These are phyloP conservation scores for Miichthys miiuy DNA, from an alignment of 2,797 vertebrate species.

Conservation along the genomic window DNA sequence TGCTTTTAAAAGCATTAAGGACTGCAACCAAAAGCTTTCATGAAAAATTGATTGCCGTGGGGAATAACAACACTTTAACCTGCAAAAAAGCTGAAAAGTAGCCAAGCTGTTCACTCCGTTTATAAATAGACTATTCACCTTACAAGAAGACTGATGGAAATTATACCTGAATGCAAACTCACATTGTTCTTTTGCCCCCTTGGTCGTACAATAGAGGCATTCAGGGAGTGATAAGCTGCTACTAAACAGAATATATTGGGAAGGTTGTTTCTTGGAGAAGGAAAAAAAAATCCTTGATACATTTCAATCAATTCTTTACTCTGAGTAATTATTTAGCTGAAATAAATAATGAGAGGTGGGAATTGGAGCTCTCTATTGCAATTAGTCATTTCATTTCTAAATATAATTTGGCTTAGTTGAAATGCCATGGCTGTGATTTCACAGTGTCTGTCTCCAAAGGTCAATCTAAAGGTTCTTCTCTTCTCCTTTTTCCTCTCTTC, in stretches of 20 bases:
- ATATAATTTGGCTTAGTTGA: slow-evolving; percentile 79
- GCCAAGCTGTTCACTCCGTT: slow-evolving; percentile 40
- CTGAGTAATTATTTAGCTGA: slow-evolving; percentile 74
- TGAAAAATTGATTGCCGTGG: slow-evolving; percentile 76
- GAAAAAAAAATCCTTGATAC: slow-evolving; percentile 40
- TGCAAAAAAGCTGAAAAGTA: slow-evolving; percentile 57
- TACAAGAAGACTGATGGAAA: slow-evolving; percentile 34
- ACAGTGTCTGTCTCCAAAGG: slow-evolving; percentile 74
- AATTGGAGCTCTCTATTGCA: slow-evolving; percentile 81
- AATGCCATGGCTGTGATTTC: slow-evolving; percentile 75
- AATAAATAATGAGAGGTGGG: slow-evolving; percentile 84
- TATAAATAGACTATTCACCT: slow-evolving; percentile 53
- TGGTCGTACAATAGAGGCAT: slow-evolving; percentile 35
- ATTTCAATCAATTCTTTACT: slow-evolving; percentile 70
- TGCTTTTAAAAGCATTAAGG: slow-evolving; percentile 77
- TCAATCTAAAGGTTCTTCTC: slow-evolving; percentile 62
- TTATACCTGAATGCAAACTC: slow-evolving; percentile 45
- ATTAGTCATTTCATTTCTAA: slow-evolving; percentile 81
- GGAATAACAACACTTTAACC: slow-evolving; percentile 69
- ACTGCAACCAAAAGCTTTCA: slow-evolving; percentile 69
- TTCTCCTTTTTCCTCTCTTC: slow-evolving; percentile 22
- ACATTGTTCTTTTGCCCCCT: slow-evolving; percentile 4
- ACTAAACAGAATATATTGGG: slow-evolving; percentile 26
- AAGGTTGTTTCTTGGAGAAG: slow-evolving; percentile 23
- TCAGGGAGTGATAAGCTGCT: slow-evolving; percentile 35